These are phyloP conservation scores for Chorisops tibialis DNA, from an alignment of 2,888 invertebrate species.

Conservation along the genomic window DNA sequence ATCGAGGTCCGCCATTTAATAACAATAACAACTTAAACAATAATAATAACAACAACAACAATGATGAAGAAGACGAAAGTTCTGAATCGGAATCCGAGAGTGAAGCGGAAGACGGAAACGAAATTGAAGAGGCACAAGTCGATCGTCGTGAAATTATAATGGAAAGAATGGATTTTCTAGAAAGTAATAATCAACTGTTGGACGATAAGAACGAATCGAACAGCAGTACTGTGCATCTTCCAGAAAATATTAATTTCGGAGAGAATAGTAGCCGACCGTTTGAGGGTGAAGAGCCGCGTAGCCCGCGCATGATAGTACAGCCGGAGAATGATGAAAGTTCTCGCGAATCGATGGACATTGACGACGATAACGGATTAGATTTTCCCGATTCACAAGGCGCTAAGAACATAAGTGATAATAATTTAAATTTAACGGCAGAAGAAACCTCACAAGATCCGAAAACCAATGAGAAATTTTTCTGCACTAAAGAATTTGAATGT, in stretches of 20 bases:
- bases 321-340: conserved; percentile 36
- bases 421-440: conserved; percentile 4
- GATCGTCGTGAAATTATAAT: conserved; percentile 28
- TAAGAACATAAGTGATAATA: conserved; percentile 11
- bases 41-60: conserved; percentile 27
- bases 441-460: conserved; percentile 15
- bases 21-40: conserved; percentile 11
- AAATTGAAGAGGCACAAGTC: conserved; percentile 13
- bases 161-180: conserved; percentile 30
- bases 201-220: conserved; percentile 22
- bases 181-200: conserved; percentile 19
- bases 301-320: conserved; percentile 13
- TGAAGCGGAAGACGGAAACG: conserved; percentile 27
- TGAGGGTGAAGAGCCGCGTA: conserved; percentile 20
- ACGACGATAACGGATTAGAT: conserved; percentile 30
- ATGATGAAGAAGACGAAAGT: conserved; percentile 29
- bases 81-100: conserved; percentile 24
- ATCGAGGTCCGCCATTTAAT: conserved; percentile 22
- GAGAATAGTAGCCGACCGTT: conserved; percentile 28
- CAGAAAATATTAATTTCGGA: conserved; percentile 16
- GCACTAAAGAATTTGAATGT: conserved; percentile 14
- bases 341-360: conserved; percentile 35
- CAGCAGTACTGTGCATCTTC: not conserved
- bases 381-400: conserved; percentile 25
- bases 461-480: conserved; percentile 8